These are phyloP conservation scores for Nannospalax galili DNA, from an alignment of 2,113 vertebrate species.

Conservation along the genomic window DNA sequence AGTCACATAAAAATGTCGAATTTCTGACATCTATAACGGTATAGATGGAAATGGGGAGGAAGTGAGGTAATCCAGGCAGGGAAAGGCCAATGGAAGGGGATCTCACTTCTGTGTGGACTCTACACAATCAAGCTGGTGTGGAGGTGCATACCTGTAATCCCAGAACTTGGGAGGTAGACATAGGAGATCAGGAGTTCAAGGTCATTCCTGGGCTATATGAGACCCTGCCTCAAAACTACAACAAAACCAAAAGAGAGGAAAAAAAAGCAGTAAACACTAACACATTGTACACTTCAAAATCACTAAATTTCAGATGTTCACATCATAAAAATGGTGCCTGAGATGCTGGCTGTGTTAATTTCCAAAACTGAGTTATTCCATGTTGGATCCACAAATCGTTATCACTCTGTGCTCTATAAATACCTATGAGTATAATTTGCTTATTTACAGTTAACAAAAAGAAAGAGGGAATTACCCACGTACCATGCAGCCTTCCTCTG, in stretches of 20 bases:
- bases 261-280: not conserved
- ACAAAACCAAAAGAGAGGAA: not conserved
- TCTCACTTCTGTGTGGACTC: not conserved
- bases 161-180: not conserved
- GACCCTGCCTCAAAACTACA: not conserved
- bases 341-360: not conserved
- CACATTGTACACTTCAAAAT: not conserved
- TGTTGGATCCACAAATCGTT: not conserved
- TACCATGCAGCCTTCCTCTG: not conserved
- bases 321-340: not conserved
- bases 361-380: not conserved
- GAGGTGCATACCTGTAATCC: not conserved
- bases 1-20: not conserved
- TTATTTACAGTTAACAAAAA: not conserved
- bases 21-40: not conserved
- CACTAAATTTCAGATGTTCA: not conserved
- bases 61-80: not conserved
- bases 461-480: accelerated
- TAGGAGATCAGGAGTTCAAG: not conserved
- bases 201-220: not conserved
- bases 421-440: not conserved
- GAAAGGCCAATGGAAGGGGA: not conserved
- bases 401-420: not conserved
- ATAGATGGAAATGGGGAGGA: not conserved
- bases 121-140: not conserved